Base-by-base conservation (phyloP, 2,888 invertebrate species). In the Eutolmus rufibarbis region DNA sequence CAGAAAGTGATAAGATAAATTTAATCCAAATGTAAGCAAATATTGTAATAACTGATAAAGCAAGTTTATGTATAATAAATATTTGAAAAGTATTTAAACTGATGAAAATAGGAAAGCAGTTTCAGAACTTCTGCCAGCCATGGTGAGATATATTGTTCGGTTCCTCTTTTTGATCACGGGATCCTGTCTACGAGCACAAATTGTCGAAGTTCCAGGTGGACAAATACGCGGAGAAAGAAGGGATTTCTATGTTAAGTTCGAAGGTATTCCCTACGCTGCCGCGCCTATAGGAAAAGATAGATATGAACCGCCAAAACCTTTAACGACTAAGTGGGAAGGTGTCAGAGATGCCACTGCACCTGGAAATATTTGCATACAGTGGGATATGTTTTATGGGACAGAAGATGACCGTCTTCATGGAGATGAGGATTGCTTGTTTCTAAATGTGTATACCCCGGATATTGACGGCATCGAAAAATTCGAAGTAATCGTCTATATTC, bases 191-290 rank as follows among this genome's bases (percentile, higher is more conserved):
- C 19, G 12, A 40, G 82, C 40, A 34, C 40, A 57, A 19, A 57
- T 91, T 1, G 89, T 91, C 14, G 87, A 90, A 34, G 86, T 91
- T 19, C 88, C 90, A 0, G 89, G 90, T 88, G 92, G 92, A 0
- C 89, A 89, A 82, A 85, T 92, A 28, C 89, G 89, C 8, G 92
- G 92, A 7, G 89, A 89, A 2, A 89, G 90, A 43, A 88, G 89
- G 19, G 90, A 89, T 0, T 90, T 91, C 0, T 95, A 93, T 89
- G 94, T 94, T 8, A 94, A 95, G 51, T 96, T 95, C 89, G 93
- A 94, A 89, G 95, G 95, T 0, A 93, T 96, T 78, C 96, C 95
- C 0, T 96, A 95, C 89, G 96, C 96, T 0, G 91, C 94, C 84
- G 94, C 95, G 16, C 95, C 96, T 0, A 90, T 95, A 9, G 95